Evolutionary conservation across 2,797 vertebrate genomes (phyloP).

Genomic region (Acomys russatus): DNA sequence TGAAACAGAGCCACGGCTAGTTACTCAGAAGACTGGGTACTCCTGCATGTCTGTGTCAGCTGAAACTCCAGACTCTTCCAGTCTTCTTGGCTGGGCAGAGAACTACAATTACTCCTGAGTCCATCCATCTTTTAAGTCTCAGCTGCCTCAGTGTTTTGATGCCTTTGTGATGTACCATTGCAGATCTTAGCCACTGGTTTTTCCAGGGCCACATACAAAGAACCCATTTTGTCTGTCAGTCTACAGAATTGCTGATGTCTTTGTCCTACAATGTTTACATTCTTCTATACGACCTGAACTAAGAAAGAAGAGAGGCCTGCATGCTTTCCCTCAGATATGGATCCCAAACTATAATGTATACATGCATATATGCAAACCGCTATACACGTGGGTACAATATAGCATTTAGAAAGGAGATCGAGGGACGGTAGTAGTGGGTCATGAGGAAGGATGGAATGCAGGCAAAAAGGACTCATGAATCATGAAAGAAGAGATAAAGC

Average conservation of each 20-base stretch:
- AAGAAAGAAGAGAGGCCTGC: neutral
- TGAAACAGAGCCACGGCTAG: neutral
- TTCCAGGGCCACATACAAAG: neutral
- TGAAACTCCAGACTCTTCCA: neutral
- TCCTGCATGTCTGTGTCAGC: neutral
- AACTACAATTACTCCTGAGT: neutral
- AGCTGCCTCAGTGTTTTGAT: neutral
- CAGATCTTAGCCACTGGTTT: neutral
- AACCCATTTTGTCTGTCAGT: neutral
- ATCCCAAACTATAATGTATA: neutral
- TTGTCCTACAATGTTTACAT: neutral
- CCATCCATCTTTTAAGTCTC: conserved; percentile 5
- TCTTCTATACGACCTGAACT: neutral
- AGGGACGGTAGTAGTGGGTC: no score
- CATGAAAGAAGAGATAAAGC: neutral
- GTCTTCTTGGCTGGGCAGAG: neutral
- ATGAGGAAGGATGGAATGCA: neutral
- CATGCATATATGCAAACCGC: neutral
- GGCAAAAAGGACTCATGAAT: neutral
- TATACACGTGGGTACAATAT: neutral
- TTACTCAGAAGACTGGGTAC: neutral
- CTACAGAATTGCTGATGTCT: neutral
- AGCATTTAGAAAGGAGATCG: neutral
- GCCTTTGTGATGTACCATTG: neutral
- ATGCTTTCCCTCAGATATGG: neutral